These are phyloP conservation scores for Sebastiscus tertius DNA, from an alignment of 2,797 vertebrate genomes.

Conservation along the genomic window DNA sequence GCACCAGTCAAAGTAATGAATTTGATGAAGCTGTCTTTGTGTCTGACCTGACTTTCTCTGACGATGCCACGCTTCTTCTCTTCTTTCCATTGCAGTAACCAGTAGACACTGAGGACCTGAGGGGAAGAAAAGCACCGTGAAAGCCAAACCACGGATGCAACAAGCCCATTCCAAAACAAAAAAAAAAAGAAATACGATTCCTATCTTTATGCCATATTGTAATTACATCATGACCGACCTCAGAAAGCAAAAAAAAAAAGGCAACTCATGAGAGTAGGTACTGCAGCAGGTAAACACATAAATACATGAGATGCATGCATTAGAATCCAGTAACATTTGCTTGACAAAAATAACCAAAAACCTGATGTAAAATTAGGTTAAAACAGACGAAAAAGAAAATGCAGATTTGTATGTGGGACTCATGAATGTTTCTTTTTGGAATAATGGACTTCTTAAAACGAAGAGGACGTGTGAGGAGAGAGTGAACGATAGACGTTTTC, in stretches of 20 bases:
- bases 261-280: slow-evolving; percentile 30
- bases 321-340: slow-evolving; percentile 80
- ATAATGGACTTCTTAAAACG: slow-evolving; percentile 40
- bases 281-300: slow-evolving; percentile 60
- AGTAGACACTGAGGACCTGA: slow-evolving; percentile 40
- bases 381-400: slow-evolving; percentile 57
- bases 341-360: slow-evolving; percentile 68
- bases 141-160: slow-evolving; percentile 44
- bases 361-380: slow-evolving; percentile 48
- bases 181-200: slow-evolving; percentile 26
- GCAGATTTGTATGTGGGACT: slow-evolving; percentile 47
- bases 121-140: not conserved
- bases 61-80: not conserved
- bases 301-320: slow-evolving; percentile 82
- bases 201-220: slow-evolving; percentile 33
- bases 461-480: slow-evolving; percentile 45
- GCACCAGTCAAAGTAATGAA: slow-evolving; percentile 11
- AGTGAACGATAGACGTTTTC: slow-evolving; percentile 40
- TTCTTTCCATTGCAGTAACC: slow-evolving; percentile 55
- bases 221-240: slow-evolving; percentile 42
- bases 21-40: slow-evolving; percentile 3
- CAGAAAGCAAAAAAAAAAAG: slow-evolving; percentile 44
- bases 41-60: not conserved
- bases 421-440: slow-evolving; percentile 20
- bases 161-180: slow-evolving; percentile 24